Evolutionary conservation across 2,888 invertebrate genomes (phyloP).

Genomic region (Eilema caniola): DNA sequence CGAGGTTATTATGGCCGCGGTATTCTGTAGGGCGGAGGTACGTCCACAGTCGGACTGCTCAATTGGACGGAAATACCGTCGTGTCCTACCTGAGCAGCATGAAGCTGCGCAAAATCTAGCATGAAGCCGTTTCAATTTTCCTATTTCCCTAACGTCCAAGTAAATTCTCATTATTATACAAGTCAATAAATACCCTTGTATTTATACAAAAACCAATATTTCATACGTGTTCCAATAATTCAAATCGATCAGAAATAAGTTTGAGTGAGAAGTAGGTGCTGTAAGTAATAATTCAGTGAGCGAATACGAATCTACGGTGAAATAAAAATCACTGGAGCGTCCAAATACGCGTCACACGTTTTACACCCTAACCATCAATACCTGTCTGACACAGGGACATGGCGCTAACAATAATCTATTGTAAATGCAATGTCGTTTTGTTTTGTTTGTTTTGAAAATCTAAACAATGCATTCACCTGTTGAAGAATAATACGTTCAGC

Average conservation of each 20-base stretch:
- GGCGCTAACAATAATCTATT: conserved; percentile 9
- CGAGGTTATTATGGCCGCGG: too few species aligned
- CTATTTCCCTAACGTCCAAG: neutral
- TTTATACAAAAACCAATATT: neutral
- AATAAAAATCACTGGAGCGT: conserved; percentile 1
- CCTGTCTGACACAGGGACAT: conserved; percentile 8
- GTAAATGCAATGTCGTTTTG: conserved; percentile 5
- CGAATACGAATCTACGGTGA: neutral
- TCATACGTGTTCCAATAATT: neutral
- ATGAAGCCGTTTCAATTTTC: neutral
- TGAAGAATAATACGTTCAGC: neutral
- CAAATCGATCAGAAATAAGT: neutral
- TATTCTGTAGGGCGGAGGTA: too few species aligned
- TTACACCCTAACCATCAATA: conserved; percentile 9
- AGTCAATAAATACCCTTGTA: neutral
- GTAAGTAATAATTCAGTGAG: neutral
- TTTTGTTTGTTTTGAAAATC: neutral
- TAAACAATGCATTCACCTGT: neutral
- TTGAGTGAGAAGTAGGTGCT: neutral
- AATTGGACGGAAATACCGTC: too few species aligned
- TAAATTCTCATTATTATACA: neutral
- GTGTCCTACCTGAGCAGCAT: too few species aligned
- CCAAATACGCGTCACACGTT: neutral
- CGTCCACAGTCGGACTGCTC: too few species aligned
- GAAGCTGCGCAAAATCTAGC: neutral